Base-by-base conservation (phyloP, 2,888 invertebrate genomes). In the Branchipolynoe longqiensis region DNA sequence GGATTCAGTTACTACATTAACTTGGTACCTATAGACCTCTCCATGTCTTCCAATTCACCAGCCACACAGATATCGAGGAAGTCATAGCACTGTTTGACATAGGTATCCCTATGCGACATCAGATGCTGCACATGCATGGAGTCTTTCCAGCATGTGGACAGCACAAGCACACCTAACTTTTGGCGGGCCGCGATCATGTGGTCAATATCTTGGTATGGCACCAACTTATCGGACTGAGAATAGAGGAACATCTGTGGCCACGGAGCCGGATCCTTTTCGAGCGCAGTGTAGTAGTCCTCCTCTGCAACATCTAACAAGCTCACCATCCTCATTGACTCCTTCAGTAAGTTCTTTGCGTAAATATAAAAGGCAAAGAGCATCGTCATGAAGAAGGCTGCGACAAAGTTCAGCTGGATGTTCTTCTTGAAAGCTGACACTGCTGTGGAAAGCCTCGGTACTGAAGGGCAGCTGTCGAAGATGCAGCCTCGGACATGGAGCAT, bases 81-180 rank as follows among this genome's bases (percentile, higher is more conserved):
- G 28, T 89, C 87, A 38, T 87, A 85, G 85, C 92, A 92, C 8
- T 89, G 87, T n/a, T 91, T 88, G 18, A 90, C 88, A 86, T 94
- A 94, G 14, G 90, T 89, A 58, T 92, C 91, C 6, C 91, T 95
- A 91, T 96, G 95, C 86, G 95, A 94, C 22, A 95, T 94, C 88
- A 95, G 95, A 91, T 97, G 96, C 90, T 96, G 95, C 0, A 96
- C 96, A 93, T 97, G 97, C n/a, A 95, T 95, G 14, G 96, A 96
- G 90, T 96, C 95, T 85, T 96, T 95, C 93, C 96, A 96, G 86
- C 95, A 95, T 56, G 96, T 94, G 41, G 95, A 94, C 33, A 95
- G 95, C 0, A 96, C 95, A 86, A 95, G 94, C 0, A 96, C 95
- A 12, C 96, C 96, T 64, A 95, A 93, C 85, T 94, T 94, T 85